Evolutionary conservation across 2,888 invertebrate genomes (phyloP).

Genomic region (Sepiola atlantica): DNA sequence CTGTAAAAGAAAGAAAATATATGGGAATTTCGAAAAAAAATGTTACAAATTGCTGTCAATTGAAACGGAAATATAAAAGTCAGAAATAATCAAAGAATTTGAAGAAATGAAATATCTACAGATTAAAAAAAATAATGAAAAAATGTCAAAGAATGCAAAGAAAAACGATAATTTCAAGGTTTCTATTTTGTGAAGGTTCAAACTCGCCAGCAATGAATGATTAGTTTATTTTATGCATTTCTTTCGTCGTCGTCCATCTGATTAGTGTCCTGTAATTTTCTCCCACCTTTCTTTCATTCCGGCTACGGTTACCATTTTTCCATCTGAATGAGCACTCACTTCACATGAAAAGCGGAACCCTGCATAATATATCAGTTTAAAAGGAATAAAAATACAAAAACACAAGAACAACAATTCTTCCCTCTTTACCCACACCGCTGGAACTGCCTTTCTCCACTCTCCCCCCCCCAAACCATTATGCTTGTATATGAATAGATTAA

Average conservation of each 20-base stretch:
- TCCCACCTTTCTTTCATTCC: neutral
- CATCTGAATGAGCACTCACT: neutral
- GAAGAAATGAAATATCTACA: neutral
- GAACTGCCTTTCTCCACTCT: no score
- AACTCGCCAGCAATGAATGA: neutral
- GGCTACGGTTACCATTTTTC: neutral
- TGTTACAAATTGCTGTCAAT: neutral
- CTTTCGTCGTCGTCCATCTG: neutral
- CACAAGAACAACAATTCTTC: neutral
- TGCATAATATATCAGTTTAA: neutral
- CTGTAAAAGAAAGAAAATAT: neutral
- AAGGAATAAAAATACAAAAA: neutral
- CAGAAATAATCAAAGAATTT: neutral
- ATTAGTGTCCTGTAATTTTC: conserved; percentile 10
- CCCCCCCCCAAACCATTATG: neutral
- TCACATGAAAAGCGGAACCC: conserved; percentile 22
- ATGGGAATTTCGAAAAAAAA: neutral
- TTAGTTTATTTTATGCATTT: no score
- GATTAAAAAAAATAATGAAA: neutral
- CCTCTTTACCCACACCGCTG: neutral
- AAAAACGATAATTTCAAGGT: neutral
- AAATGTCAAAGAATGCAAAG: neutral
- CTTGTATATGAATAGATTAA: neutral
- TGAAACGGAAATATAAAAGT: neutral
- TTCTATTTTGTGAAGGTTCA: neutral